Conservation (phyloP, 1,140 invertebrate species). For the Neuroterus valhalla region DNA sequence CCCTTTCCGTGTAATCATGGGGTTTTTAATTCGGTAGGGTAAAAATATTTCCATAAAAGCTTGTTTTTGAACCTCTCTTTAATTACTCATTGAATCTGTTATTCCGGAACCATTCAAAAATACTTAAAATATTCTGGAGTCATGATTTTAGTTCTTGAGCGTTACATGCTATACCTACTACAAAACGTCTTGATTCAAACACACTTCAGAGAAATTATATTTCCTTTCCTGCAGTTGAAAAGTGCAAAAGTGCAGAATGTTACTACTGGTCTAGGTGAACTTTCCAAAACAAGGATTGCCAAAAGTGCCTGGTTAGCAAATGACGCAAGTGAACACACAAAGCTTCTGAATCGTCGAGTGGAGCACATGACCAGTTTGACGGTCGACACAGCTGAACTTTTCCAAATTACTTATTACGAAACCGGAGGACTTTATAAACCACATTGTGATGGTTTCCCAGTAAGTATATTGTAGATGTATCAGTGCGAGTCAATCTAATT, state of each 20-base stretch:
- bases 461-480: constrained; percentile 67
- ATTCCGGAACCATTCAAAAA: no score
- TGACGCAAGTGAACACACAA: constrained; percentile 86
- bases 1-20: no score
- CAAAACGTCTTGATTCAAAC: constrained; percentile 6
- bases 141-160: no score
- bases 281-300: constrained; percentile 96
- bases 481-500: constrained; percentile 41
- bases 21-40: no score
- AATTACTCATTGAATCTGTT: no score
- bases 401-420: constrained; percentile 98
- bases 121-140: no score
- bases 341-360: constrained; percentile 83
- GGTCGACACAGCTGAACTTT: constrained; percentile 92
- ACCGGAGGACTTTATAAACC: constrained; percentile 99
- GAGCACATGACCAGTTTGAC: constrained; percentile 89
- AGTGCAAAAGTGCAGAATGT: constrained; percentile 98
- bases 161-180: constrained; percentile 15
- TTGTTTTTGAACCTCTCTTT: no score
- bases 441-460: constrained; percentile 96
- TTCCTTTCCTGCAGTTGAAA: constrained; percentile 81
- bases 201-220: constrained; percentile 37
- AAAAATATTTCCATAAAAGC: no score
- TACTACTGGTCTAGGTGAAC: constrained; percentile 93
- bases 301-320: constrained; percentile 97